Evolutionary conservation across 1,140 invertebrate species (phyloP).

Genomic region (Aricia agestis): DNA sequence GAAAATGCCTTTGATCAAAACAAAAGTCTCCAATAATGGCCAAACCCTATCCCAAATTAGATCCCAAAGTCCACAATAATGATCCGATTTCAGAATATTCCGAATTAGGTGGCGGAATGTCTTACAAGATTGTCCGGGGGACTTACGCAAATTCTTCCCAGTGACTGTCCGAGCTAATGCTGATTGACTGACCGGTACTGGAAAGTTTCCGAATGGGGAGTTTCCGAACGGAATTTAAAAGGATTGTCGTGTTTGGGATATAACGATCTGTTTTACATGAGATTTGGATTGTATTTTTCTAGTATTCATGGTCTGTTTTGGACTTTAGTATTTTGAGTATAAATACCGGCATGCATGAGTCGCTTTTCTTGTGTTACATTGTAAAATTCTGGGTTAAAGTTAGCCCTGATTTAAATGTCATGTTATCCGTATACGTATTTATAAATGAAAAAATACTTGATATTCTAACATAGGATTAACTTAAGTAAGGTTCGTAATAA

Average conservation of each 20-base stretch:
- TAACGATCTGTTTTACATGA: background rate
- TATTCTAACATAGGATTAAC: too few relatives aligned
- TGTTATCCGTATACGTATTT: too few relatives aligned
- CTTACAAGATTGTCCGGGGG: background rate
- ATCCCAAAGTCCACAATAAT: background rate
- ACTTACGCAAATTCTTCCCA: conserved; percentile 2
- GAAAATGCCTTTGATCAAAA: too few relatives aligned
- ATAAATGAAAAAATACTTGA: too few relatives aligned
- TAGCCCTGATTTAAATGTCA: too few relatives aligned
- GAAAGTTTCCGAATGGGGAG: background rate
- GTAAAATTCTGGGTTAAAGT: too few relatives aligned
- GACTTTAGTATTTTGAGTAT: too few relatives aligned
- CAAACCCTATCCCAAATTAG: background rate
- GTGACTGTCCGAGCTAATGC: background rate
- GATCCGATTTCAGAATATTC: background rate
- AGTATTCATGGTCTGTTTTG: too few relatives aligned
- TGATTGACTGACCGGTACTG: conserved; percentile 5
- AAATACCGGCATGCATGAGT: too few relatives aligned
- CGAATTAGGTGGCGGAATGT: background rate
- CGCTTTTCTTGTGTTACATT: too few relatives aligned
- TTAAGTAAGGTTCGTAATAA: too few relatives aligned
- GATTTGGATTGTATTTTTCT: background rate
- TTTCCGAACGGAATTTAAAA: background rate
- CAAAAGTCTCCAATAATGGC: background rate
- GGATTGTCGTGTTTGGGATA: background rate